Percentiles rank a stretch among this genome's conserved stretches.
These are phyloP conservation scores for Pseudorhiza aurosa DNA, from an alignment of 30 jellyfish, hydroid and myxozoan species.

Conservation along the genomic window DNA sequence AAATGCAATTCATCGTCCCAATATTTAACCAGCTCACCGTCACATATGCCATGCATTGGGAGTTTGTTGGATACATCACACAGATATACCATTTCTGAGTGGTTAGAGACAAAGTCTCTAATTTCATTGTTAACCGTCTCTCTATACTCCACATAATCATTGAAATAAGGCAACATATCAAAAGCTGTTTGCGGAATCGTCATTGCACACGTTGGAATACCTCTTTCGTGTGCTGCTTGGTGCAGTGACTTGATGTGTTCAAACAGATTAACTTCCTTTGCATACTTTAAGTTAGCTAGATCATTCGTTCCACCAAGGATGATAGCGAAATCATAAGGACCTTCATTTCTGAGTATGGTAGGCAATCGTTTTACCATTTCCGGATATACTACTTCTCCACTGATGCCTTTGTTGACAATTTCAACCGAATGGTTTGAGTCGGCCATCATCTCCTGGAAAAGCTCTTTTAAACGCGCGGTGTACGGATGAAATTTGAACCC, in stretches of 20 bases:
- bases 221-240: conserved; percentile 37
- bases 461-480: conserved; percentile 33
- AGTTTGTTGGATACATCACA: conserved; percentile 57
- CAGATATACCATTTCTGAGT: conserved; percentile 19
- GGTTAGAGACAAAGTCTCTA: conserved; percentile 41
- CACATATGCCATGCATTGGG: conserved; percentile 64
- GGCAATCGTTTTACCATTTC: conserved; percentile 77
- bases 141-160: conserved; percentile 27
- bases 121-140: conserved; percentile 48
- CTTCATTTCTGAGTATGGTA: conserved; percentile 7
- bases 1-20: conserved; percentile 87
- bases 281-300: conserved; percentile 24
- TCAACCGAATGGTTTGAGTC: neutral
- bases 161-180: conserved; percentile 27
- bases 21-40: conserved; percentile 11
- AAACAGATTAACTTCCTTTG: conserved; percentile 34
- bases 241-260: conserved; percentile 63
- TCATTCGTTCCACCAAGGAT: conserved; percentile 91
- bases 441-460: conserved; percentile 1
- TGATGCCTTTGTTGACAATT: conserved; percentile 55
- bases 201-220: conserved; percentile 69
- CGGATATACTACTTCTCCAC: conserved; percentile 78
- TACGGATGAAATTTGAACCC: conserved; percentile 85
- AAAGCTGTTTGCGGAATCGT: conserved; percentile 76
- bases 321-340: conserved; percentile 50